Percentiles rank a stretch among this genome's conserved stretches.
Evolutionary conservation across 2,113 vertebrate species (phyloP).

Genomic region (Cephalopholis sonnerati): DNA sequence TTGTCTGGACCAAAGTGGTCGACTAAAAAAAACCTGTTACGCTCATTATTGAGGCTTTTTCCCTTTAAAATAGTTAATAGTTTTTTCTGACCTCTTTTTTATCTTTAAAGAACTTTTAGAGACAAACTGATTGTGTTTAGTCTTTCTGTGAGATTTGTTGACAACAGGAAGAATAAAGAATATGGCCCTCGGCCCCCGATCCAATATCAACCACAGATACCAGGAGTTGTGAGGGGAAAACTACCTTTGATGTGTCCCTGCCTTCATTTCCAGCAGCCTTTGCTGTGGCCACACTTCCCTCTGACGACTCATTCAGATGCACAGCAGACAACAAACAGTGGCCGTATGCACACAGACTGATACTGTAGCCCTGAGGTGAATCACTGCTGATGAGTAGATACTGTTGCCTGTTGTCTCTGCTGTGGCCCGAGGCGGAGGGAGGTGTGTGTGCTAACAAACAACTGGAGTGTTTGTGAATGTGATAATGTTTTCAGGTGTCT

Average conservation of each 20-base stretch:
- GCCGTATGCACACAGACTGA: background rate
- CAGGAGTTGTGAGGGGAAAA: background rate
- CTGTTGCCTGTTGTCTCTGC: slow-evolving; percentile 18
- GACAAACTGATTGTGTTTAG: background rate
- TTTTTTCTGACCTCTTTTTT: background rate
- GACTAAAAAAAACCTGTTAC: no score
- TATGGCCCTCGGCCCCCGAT: background rate
- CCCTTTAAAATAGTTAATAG: no score
- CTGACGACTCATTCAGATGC: slow-evolving; percentile 18
- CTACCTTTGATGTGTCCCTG: slow-evolving; percentile 14
- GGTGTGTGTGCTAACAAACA: slow-evolving; percentile 7
- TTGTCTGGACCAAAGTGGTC: no score
- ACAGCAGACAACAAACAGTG: slow-evolving; percentile 10
- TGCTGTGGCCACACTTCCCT: slow-evolving; percentile 22
- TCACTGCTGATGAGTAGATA: background rate
- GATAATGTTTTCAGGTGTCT: background rate
- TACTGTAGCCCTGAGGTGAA: slow-evolving; percentile 8
- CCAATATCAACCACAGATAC: background rate
- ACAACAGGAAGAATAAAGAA: background rate
- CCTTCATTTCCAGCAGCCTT: slow-evolving; percentile 39
- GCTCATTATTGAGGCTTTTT: no score
- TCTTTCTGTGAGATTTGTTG: background rate
- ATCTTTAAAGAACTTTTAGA: background rate
- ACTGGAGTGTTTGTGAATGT: background rate
- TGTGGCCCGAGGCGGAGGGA: background rate